Evolutionary conservation across 2,113 vertebrate genomes (phyloP), one percentile per base, ranked within the genome.

Genomic region (Donacobius atricapilla): DNA sequence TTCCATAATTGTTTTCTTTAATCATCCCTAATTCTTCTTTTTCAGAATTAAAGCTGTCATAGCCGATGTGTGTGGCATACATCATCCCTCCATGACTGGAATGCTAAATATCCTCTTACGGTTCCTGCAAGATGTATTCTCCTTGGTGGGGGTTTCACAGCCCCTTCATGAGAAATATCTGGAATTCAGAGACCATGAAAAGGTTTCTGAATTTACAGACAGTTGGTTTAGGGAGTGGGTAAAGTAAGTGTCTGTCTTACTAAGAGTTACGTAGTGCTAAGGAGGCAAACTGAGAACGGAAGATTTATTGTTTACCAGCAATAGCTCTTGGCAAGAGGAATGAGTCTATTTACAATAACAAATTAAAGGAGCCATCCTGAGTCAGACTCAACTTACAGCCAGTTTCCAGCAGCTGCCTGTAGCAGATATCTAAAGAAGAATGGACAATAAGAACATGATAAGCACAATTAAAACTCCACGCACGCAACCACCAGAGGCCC

Each of bases 1-100:
- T 93, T 89, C 90, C 89, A 48, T 95, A 96, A 88, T 83, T 81
- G 90, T 83, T 94, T 93, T 70, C 24, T 56, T 87, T n/a, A 65
- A 83, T 94, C 90, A 94, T 16, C 40, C 51, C 45, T 33, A 61
- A 80, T 70, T 93, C 71, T 68, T 66, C 48, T 81, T 61, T 87
- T 94, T 83, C 37, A 33, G 37, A 40, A 31, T 50, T 10, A 48
- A 86, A 37, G 10, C 39, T 77, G 75, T 88, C 93, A 37, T 1
- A 13, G 64, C 47, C 68, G 14, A 57, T 8, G 63, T 58, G 58
- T 11, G 2, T 80, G 87, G 71, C 58, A n/a, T 58, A 28, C 51
- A 56, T 91, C 83, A 54, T 51, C 60, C 7, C 0, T 81, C 69
- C 37, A 18, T 8, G 90, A 79, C 23, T 33, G 57, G 31, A 91